Base-by-base conservation (phyloP, 2,797 vertebrate species). In the Tragopan temminckii region DNA sequence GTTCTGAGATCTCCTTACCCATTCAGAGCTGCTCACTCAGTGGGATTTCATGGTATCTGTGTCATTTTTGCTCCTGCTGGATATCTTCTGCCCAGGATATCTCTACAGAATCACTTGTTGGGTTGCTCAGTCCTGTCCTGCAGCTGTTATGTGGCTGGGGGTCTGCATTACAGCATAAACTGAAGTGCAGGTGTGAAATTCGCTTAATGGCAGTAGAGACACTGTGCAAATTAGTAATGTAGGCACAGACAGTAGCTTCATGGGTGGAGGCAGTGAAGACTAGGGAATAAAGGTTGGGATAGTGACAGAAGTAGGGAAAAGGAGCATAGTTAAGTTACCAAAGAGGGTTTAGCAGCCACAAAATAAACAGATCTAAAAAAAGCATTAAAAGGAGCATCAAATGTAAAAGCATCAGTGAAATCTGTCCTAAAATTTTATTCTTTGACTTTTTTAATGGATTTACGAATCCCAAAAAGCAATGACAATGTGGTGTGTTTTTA, bases 241-340 rank as follows among this genome's bases (percentile, higher is more conserved):
- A 19, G 78, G 29, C 31, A 33, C 27, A 43, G 50, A 20, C 50
- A 53, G 52, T 20, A 38, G 18, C 46, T 72, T 80, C 59, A 29
- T 0, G 3, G 17, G 8, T 11, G 19, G 38, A 52, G 21, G 20
- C 13, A 8, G 11, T 8, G 11, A 17, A 50, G 40, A 23, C 8
- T 29, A 46, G 13, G 50, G 8, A 52, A 29, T 35, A 40, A 40
- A 55, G n/a, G 48, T 25, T 9, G 13, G 38, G 27, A 3, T 29
- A 29, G 35, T 50, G 40, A 48, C 11, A 19, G 29, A 48, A 4
- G 15, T 61, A 29, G 43, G 35, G 33, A 21, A 33, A 25, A 71
- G n/a, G 33, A 38, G 15, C 9, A 4, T 13, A 21, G 48, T 36
- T 50, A 12, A 18, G 9, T 71, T 36, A 80, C 42, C n/a, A 71